Evolutionary conservation across 2,113 vertebrate genomes (phyloP), one percentile per base, ranked within the genome.

Genomic region (Coryphaenoides rupestris): DNA sequence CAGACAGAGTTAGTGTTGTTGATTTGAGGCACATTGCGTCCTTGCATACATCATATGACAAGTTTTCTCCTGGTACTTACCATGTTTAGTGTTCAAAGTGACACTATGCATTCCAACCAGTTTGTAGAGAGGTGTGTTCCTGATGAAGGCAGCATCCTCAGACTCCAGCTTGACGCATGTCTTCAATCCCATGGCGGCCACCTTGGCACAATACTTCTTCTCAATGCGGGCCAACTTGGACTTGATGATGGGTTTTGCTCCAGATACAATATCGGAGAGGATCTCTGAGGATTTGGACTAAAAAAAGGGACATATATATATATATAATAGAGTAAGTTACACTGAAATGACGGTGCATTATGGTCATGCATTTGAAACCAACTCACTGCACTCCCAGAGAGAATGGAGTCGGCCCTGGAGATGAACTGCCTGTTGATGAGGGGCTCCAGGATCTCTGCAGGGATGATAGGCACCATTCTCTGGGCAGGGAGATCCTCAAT

Each of bases 391-490:
- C 66, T 75, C 50, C 1, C 16, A 53, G 2, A 4, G 59, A 26
- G 21, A 59, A 46, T 80, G 62, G 63, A 58, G 66, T 0, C 14
- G 0, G 66, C 64, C 50, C 57, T 62, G 4, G 84, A 79, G 52
- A 72, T 70, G 50, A 91, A 88, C 54, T 70, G 72, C 55, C 89
- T 79, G 56, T 68, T 77, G 46, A 72, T 72, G 19, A 80, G 66
- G 58, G 62, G 10, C 23, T 65, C 62, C 40, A 69, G 50, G 19
- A 19, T 1, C 53, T 64, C 47, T 9, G 0, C 62, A 10, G 91
- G 88, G 40, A 94, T 69, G 50, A 95, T 56, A 19, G 89, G 81
- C 4, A 72, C 90, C 19, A 60, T 85, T 80, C 62, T 92, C 55
- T 79, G 85, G 56, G 33, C 49, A 1, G 59, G 12, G 6, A 86